A percentile compares a stretch with the other conserved stretches of the same genome.
Conservation (phyloP, 2,113 vertebrate species). For the Sphaerodactylus townsendi region DNA sequence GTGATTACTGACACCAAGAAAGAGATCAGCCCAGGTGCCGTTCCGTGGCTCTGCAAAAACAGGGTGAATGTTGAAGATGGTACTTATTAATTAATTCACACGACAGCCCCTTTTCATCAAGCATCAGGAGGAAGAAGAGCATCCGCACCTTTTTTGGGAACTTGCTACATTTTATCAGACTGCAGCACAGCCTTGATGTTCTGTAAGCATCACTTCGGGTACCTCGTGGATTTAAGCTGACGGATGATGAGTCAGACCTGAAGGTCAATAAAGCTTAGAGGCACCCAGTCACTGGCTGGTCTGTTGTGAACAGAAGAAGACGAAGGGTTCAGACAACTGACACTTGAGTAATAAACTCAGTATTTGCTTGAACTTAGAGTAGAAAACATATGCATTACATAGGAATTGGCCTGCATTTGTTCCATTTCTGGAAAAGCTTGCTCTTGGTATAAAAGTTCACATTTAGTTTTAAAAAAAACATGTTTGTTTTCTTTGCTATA, state of each 20-base stretch:
- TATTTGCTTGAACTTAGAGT: slow-evolving; percentile 19
- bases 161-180: slow-evolving; percentile 41
- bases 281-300: slow-evolving; percentile 23
- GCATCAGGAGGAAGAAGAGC: background rate
- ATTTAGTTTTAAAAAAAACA: too few relatives aligned
- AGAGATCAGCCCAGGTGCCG: background rate
- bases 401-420: slow-evolving; percentile 41
- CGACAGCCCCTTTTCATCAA: background rate
- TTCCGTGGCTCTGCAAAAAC: background rate
- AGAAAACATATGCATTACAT: slow-evolving; percentile 3
- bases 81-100: slow-evolving; percentile 6
- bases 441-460: background rate
- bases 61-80: background rate
- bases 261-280: slow-evolving; percentile 43
- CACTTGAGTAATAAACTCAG: slow-evolving; percentile 41
- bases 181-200: slow-evolving; percentile 38
- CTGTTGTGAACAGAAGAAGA: slow-evolving; percentile 20
- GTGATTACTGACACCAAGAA: slow-evolving; percentile 15
- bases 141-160: slow-evolving; percentile 28
- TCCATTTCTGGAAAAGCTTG: slow-evolving; percentile 30
- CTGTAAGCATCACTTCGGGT: slow-evolving; percentile 53
- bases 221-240: slow-evolving; percentile 33
- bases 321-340: slow-evolving; percentile 23
- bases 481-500: too few relatives aligned
- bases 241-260: slow-evolving; percentile 22